Evolutionary conservation across 2,888 invertebrate genomes (phyloP).

Genomic region (Dynastes tityus): DNA sequence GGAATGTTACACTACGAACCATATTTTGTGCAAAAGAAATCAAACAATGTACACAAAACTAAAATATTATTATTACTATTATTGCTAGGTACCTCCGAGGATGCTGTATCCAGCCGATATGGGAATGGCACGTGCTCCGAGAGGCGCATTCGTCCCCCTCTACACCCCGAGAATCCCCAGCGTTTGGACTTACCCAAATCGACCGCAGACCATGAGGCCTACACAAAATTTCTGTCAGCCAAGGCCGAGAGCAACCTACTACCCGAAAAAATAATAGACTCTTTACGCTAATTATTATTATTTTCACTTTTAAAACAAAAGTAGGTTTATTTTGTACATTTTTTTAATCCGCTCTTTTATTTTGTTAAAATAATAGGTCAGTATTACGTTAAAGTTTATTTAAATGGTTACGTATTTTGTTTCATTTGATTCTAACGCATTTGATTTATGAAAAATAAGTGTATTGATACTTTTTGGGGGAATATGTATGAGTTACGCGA

Average conservation of each 20-base stretch:
- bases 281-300: not conserved
- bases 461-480: too few species aligned
- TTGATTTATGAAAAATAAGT: not conserved
- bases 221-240: slow-evolving; percentile 39
- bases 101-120: slow-evolving; percentile 55
- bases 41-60: too few species aligned
- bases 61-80: too few species aligned
- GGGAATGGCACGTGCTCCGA: slow-evolving; percentile 53
- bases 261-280: slow-evolving; percentile 52
- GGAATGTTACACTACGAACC: too few species aligned
- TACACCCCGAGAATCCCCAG: slow-evolving; percentile 52
- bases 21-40: too few species aligned
- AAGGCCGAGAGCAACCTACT: slow-evolving; percentile 46
- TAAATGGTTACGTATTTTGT: slow-evolving; percentile 11
- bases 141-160: slow-evolving; percentile 52
- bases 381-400: slow-evolving; percentile 48
- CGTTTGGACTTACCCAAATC: slow-evolving; percentile 49
- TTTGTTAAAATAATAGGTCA: slow-evolving; percentile 47
- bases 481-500: too few species aligned
- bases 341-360: slow-evolving; percentile 41
- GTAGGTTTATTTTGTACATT: slow-evolving; percentile 48
- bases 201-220: slow-evolving; percentile 47
- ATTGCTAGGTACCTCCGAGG: slow-evolving; percentile 24
- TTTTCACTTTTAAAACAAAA: slow-evolving; percentile 12
- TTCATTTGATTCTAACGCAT: not conserved